phyloP scores from a whole-genome alignment of 23 tunicate species.

The Halocynthia roretzi region DNA sequence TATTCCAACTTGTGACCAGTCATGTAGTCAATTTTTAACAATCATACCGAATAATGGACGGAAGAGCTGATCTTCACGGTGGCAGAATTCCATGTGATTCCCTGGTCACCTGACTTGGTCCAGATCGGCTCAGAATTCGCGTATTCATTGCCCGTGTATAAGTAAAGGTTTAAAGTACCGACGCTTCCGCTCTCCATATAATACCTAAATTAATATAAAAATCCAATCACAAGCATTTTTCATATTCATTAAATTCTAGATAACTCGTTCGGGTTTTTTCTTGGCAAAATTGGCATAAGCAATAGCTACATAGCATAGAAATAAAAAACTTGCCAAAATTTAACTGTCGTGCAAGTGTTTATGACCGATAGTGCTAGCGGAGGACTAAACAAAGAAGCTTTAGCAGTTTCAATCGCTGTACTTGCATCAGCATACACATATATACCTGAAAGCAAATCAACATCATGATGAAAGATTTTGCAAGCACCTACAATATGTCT shows the following conservation, averaged over 20 bases:
- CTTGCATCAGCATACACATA: conserved; percentile 61
- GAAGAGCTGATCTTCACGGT: conserved; percentile 37
- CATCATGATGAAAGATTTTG: too few species aligned
- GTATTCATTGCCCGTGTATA: conserved; percentile 24
- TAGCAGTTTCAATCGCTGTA: neutral
- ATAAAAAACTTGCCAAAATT: conserved; percentile 46
- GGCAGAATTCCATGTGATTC: conserved; percentile 39
- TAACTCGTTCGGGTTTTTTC: neutral
- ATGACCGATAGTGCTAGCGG: conserved; percentile 20
- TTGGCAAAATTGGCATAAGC: neutral
- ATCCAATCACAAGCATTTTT: too few species aligned
- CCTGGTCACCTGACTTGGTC: conserved; percentile 57
- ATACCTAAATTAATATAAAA: conserved; percentile 14
- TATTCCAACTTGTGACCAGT: neutral
- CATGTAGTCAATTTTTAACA: neutral
- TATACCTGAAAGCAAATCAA: conserved; percentile 21
- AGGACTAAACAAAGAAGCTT: conserved; percentile 39
- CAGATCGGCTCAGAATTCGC: conserved; percentile 37
- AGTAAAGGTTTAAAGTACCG: conserved; percentile 53
- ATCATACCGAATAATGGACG: conserved; percentile 47
- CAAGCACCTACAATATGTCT: too few species aligned
- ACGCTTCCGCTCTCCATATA: conserved; percentile 29
- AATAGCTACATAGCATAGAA: neutral
- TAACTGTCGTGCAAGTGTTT: conserved; percentile 35
- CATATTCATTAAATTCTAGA: too few species aligned